Evolutionary conservation across 2,888 invertebrate species (phyloP).

Genomic region (Coenonympha glycerion): DNA sequence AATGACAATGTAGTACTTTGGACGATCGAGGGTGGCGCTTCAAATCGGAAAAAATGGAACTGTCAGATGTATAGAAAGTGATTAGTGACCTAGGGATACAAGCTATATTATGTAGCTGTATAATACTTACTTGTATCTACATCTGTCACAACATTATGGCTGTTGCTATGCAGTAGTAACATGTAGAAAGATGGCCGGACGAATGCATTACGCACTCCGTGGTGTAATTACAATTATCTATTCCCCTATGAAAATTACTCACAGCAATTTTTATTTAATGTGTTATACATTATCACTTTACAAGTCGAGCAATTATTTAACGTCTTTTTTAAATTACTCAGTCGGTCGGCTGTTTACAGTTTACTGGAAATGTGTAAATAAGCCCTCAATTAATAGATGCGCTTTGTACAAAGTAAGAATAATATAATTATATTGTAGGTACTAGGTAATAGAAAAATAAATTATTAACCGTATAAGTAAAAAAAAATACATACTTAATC

Average conservation of each 20-base stretch:
- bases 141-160: slow-evolving; percentile 19
- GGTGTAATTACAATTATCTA: slow-evolving; percentile 40
- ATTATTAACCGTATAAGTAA: too few relatives aligned
- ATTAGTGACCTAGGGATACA: too few relatives aligned
- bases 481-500: too few relatives aligned
- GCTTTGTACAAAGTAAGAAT: background rate
- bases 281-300: slow-evolving; percentile 26
- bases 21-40: too few relatives aligned
- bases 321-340: slow-evolving; percentile 15
- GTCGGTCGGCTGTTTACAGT: slow-evolving; percentile 1
- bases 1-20: too few relatives aligned
- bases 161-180: slow-evolving; percentile 17
- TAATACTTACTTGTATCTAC: too few relatives aligned
- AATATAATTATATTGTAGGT: background rate
- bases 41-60: too few relatives aligned
- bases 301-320: slow-evolving; percentile 20
- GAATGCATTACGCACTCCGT: slow-evolving; percentile 34
- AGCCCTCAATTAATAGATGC: background rate
- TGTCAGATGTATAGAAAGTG: too few relatives aligned
- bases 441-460: background rate
- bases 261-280: slow-evolving; percentile 24
- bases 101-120: too few relatives aligned
- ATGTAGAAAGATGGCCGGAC: slow-evolving; percentile 38
- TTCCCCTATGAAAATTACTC: slow-evolving; percentile 25
- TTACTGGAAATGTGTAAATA: slow-evolving; percentile 9